phyloP scores from a whole-genome alignment of 2,888 invertebrate species.

The Slavum lentiscoides region DNA sequence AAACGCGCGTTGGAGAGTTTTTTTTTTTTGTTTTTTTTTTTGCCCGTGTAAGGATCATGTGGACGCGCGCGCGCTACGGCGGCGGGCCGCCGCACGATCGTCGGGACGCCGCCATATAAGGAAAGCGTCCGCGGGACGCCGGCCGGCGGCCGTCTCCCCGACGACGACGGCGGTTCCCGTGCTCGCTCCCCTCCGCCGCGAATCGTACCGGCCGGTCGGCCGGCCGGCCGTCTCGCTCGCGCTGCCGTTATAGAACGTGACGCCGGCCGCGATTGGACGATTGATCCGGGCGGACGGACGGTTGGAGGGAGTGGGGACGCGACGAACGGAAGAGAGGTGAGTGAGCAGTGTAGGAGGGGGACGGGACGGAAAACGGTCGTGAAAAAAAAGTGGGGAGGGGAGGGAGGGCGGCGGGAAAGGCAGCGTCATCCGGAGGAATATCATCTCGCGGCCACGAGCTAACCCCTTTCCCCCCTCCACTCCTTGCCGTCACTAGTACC shows the following conservation, averaged over 20 bases:
- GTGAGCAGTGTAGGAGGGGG: no score
- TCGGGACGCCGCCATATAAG: conserved; percentile 37
- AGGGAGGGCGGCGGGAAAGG: background rate
- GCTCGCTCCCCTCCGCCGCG: background rate
- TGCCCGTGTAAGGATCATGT: conserved; percentile 16
- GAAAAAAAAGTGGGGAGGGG: background rate
- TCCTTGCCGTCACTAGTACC: no score
- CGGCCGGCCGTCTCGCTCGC: background rate
- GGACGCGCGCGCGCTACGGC: background rate
- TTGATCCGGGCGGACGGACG: background rate
- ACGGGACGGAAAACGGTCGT: background rate
- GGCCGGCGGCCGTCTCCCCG: background rate
- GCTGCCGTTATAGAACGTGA: conserved; percentile 22
- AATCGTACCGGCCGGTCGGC: background rate
- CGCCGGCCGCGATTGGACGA: conserved; percentile 44
- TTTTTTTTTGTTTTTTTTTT: background rate
- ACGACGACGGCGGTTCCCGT: no score
- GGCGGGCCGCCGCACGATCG: background rate
- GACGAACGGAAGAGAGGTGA: background rate
- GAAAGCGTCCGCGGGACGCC: conserved; percentile 37
- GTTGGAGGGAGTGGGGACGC: background rate
- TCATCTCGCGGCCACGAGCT: no score
- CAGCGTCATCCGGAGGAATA: no score
- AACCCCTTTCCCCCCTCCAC: no score
- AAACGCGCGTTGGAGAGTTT: no score